Conservation (phyloP, 2,113 vertebrate genomes). For the Ariopsis seemanni region DNA sequence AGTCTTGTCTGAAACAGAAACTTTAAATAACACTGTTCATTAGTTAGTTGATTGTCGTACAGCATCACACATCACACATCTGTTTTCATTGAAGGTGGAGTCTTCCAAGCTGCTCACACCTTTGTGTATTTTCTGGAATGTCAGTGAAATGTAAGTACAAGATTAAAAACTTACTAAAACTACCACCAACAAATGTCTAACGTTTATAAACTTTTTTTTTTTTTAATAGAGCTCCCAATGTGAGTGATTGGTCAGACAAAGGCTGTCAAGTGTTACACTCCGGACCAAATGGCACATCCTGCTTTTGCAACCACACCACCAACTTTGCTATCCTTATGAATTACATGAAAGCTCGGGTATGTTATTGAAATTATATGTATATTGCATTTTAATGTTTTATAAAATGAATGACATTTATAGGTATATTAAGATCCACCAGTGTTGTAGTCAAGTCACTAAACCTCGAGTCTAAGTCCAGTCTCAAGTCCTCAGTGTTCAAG, state of each 20-base stretch:
- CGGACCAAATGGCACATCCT: slow-evolving; percentile 63
- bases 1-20: not conserved
- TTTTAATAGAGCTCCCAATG: slow-evolving; percentile 53
- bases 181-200: not conserved
- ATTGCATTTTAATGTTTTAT: not conserved
- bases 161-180: not conserved
- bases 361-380: slow-evolving; percentile 3
- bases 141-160: slow-evolving; percentile 72
- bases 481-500: too few relatives aligned
- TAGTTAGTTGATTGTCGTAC: not conserved
- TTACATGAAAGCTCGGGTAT: slow-evolving; percentile 71
- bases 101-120: slow-evolving; percentile 60
- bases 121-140: slow-evolving; percentile 77
- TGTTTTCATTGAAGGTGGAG: slow-evolving; percentile 62
- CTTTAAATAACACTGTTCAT: not conserved
- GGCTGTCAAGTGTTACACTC: slow-evolving; percentile 68
- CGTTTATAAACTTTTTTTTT: slow-evolving; percentile 25
- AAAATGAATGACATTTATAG: not conserved
- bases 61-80: not conserved
- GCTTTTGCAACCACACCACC: slow-evolving; percentile 78
- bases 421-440: not conserved
- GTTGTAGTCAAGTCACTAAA: too few relatives aligned
- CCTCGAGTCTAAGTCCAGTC: too few relatives aligned
- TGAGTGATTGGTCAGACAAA: slow-evolving; percentile 72
- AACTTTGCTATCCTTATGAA: slow-evolving; percentile 81